These are phyloP conservation scores for Tokudaia muenninki DNA, from an alignment of 2,797 vertebrate genomes.

Conservation along the genomic window DNA sequence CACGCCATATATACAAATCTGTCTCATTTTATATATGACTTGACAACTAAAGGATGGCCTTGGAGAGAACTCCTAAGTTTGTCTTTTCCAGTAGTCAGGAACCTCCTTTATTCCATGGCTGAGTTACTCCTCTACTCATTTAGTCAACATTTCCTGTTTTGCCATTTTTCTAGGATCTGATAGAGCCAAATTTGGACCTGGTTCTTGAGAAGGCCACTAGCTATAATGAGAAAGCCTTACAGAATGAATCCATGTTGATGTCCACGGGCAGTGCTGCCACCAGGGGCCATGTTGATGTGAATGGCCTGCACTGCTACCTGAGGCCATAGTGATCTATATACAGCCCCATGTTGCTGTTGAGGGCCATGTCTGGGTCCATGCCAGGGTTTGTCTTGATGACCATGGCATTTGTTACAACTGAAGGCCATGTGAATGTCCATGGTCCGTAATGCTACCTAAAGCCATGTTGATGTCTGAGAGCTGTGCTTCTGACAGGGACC, in stretches of 20 bases:
- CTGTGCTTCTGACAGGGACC: too few species aligned
- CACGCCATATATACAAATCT: background rate
- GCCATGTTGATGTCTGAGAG: too few species aligned
- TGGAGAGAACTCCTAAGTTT: background rate
- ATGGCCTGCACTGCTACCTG: background rate
- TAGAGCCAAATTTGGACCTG: background rate
- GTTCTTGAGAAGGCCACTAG: background rate
- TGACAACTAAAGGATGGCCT: slow-evolving; percentile 7
- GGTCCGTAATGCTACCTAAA: background rate
- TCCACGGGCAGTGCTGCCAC: background rate
- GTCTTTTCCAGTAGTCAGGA: background rate
- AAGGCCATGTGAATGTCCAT: background rate
- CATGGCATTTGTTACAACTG: background rate
- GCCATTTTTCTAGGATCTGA: background rate
- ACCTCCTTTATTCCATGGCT: background rate
- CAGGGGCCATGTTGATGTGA: background rate
- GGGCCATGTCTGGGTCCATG: background rate
- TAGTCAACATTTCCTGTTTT: background rate
- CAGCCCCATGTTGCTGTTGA: background rate
- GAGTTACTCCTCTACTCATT: background rate
- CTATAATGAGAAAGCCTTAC: background rate
- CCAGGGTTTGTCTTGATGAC: background rate
- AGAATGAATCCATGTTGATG: background rate
- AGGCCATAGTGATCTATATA: background rate
- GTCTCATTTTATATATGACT: slow-evolving; percentile 64